A percentile compares a stretch with the other conserved stretches of the same genome.
phyloP scores from a whole-genome alignment of 2,113 vertebrate genomes.

The Rhadina sibilatrix region DNA sequence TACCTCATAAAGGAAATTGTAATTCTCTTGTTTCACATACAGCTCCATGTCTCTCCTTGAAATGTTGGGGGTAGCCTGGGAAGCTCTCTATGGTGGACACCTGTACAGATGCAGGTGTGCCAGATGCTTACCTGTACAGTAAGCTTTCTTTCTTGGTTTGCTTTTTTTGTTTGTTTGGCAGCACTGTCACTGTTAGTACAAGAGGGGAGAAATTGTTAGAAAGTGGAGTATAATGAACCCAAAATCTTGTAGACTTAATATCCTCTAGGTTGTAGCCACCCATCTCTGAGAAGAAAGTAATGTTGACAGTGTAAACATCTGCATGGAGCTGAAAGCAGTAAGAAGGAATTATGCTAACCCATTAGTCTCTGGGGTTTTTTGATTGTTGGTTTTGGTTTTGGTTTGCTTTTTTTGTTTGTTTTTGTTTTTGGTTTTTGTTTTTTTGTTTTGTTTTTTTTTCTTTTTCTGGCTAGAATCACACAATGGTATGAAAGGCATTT shows the following conservation, averaged over 20 bases:
- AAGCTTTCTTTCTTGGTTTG: background rate
- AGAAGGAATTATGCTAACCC: background rate
- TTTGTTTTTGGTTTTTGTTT: too few species aligned
- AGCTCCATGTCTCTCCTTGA: background rate
- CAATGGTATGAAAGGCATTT: background rate
- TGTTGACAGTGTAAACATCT: background rate
- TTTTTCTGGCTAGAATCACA: background rate
- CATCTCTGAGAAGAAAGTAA: background rate
- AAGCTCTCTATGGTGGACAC: background rate
- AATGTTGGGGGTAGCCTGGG: background rate
- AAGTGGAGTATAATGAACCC: background rate
- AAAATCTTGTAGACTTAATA: background rate
- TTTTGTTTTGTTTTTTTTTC: too few species aligned
- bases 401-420: too few species aligned
- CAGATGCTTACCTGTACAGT: too few species aligned
- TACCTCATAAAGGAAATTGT: background rate
- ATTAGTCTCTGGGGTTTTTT: background rate
- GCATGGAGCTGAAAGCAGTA: background rate
- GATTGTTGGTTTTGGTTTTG: background rate
- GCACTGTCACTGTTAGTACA: background rate
- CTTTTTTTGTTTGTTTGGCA: too few species aligned
- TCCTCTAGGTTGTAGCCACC: background rate
- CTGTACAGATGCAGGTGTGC: background rate
- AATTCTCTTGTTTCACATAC: background rate
- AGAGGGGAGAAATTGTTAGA: fast-evolving